phyloP scores from a whole-genome alignment of 2,113 vertebrate species.

The Chloropsis cyanopogon region DNA sequence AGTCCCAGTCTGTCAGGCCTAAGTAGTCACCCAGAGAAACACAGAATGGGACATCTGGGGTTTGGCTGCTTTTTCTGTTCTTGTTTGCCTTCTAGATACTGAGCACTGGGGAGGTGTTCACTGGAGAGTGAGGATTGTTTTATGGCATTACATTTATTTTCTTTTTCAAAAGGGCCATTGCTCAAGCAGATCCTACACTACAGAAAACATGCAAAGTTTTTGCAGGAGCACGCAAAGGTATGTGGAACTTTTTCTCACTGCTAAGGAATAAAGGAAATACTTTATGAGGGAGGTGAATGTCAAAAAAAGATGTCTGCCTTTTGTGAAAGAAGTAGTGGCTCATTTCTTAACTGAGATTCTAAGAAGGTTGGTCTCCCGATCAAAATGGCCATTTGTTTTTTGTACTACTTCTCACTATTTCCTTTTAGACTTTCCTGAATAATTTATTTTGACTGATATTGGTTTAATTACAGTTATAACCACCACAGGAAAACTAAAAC shows the following conservation, averaged over 20 bases:
- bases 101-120: neutral
- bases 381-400: neutral
- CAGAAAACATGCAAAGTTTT: neutral
- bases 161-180: neutral
- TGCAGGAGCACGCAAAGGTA: neutral
- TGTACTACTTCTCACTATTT: neutral
- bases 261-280: neutral
- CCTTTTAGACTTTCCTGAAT: neutral
- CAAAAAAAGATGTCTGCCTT: neutral
- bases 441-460: conserved; percentile 21
- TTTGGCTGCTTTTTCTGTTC: neutral
- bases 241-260: neutral
- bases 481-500: neutral
- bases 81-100: neutral
- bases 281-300: neutral
- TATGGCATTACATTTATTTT: neutral
- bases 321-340: neutral
- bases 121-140: neutral
- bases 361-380: neutral
- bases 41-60: neutral
- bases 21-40: neutral
- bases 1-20: neutral
- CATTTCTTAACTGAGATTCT: neutral
- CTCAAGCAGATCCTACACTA: neutral
- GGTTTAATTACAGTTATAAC: neutral